Base-by-base conservation (phyloP, 1,140 invertebrate species). In the Halictus rubicundus region DNA sequence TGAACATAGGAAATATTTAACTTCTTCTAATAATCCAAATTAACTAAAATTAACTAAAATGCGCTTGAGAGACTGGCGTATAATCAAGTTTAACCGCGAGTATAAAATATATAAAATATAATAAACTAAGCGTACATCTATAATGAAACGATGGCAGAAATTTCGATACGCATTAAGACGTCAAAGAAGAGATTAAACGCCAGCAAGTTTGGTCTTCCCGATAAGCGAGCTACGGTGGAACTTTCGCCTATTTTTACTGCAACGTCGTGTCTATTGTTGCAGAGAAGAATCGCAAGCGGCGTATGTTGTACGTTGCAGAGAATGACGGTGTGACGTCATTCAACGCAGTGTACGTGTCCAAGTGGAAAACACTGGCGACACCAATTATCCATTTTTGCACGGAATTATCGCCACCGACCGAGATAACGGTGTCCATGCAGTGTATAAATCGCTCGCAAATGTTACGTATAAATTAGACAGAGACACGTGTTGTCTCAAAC, bases 331-430 rank as follows among this genome's bases (percentile, higher is more conserved):
- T 89, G 89, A 89, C 89, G 90, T 91, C 88, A 91, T 87, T 81
- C 84, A 83, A 83, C 76, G 66, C 49, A 59, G 77, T 81, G 89
- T 90, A 92, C 90, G 91, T 91, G 90, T 84, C 83, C 81, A 86
- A 91, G 88, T 89, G 87, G 81, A 88, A 91, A 92, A 92, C 90
- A 91, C 82, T 72, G 73, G 65, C 71, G 78, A 85, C 69, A 81
- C 79, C 87, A 90, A 91, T 91, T 90, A 91, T 90, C 90, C 91
- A 92, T 92, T 92, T 92, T 91, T 92, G 90, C 91, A 92, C 91
- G 91, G 84, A 91, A 90, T 92, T 90, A 92, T 91, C 89, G 81
- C 72, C 61, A 80, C 78, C 76, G 83, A 87, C 86, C 84, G 85
- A 89, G 89, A 91, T 89, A 89, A 78, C 83, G 49, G 69, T 85